These are phyloP conservation scores for Ammodytes dubius DNA, from an alignment of 2,113 vertebrate genomes.

Conservation along the genomic window DNA sequence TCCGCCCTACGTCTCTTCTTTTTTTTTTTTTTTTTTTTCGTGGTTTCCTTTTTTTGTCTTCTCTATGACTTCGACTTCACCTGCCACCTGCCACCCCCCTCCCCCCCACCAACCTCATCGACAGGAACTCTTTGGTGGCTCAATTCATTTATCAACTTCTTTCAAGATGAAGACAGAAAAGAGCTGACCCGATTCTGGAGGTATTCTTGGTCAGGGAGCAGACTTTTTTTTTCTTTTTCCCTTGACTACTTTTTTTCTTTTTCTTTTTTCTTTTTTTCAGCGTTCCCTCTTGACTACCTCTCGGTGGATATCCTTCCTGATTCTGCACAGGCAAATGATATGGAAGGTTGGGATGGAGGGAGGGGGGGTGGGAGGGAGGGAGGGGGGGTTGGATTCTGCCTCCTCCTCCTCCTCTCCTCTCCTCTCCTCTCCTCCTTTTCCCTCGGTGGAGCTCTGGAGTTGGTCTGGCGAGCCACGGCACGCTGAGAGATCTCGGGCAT, in stretches of 20 bases:
- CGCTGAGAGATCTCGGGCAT: constrained; percentile 76
- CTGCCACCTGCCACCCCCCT: constrained; percentile 54
- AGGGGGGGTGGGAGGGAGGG: constrained; percentile 26
- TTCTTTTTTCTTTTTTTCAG: constrained; percentile 58
- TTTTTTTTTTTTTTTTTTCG: constrained; percentile 15
- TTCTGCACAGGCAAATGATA: constrained; percentile 81
- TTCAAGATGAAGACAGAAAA: constrained; percentile 55
- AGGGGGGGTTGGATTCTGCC: constrained; percentile 54
- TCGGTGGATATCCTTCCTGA: constrained; percentile 72
- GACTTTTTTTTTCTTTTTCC: constrained; percentile 27
- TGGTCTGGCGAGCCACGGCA: constrained; percentile 67
- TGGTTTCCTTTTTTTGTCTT: constrained; percentile 34
- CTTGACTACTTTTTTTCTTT: constrained; percentile 18
- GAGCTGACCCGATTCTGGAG: constrained; percentile 57
- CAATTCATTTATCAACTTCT: constrained; percentile 68
- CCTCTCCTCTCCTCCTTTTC: constrained; percentile 64
- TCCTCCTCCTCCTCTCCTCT: constrained; percentile 42
- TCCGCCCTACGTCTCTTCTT: constrained; percentile 27
- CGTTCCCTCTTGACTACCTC: constrained; percentile 66
- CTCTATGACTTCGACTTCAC: constrained; percentile 66
- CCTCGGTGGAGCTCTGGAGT: constrained; percentile 65
- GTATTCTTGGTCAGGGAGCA: constrained; percentile 51
- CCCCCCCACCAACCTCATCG: constrained; percentile 13
- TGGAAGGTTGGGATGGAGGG: constrained; percentile 32
- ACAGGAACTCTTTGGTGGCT: constrained; percentile 76